Conservation (phyloP, 2,888 invertebrate genomes). For the Argynnis bischoffii region DNA sequence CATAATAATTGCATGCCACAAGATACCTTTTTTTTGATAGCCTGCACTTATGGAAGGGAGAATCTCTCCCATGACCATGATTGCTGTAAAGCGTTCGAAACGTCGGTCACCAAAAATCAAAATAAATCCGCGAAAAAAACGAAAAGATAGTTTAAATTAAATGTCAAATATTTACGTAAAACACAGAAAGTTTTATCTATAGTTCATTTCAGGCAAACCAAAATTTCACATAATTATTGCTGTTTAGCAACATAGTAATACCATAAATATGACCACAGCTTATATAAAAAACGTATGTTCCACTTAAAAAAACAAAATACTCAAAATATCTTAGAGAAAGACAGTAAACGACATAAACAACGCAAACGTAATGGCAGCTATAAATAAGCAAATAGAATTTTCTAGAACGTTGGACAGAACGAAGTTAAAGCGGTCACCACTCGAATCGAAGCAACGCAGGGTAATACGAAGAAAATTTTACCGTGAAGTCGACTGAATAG, state of each 20-base stretch:
- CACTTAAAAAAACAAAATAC: neutral
- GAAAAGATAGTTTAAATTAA: no score
- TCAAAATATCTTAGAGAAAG: neutral
- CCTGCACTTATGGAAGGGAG: no score
- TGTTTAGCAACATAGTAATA: no score
- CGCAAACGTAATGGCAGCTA: constrained; percentile 14
- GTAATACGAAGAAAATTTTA: constrained; percentile 27
- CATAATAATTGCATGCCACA: no score
- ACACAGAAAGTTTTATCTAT: no score
- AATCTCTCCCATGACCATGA: no score
- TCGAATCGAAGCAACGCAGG: constrained; percentile 18
- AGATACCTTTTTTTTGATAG: no score
- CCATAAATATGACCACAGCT: no score
- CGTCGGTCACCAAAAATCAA: no score
- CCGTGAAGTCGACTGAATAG: constrained; percentile 23
- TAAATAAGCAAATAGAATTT: constrained; percentile 26
- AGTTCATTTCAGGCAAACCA: neutral
- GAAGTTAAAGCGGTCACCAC: constrained; percentile 24
- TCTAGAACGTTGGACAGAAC: constrained; percentile 24
- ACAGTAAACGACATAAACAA: constrained; percentile 4
- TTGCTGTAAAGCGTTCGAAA: no score
- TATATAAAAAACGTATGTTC: neutral
- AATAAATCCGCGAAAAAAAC: no score
- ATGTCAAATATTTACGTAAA: no score
- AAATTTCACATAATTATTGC: neutral